phyloP scores from a whole-genome alignment of 2,797 vertebrate species.

The Echeneis naucrates region DNA sequence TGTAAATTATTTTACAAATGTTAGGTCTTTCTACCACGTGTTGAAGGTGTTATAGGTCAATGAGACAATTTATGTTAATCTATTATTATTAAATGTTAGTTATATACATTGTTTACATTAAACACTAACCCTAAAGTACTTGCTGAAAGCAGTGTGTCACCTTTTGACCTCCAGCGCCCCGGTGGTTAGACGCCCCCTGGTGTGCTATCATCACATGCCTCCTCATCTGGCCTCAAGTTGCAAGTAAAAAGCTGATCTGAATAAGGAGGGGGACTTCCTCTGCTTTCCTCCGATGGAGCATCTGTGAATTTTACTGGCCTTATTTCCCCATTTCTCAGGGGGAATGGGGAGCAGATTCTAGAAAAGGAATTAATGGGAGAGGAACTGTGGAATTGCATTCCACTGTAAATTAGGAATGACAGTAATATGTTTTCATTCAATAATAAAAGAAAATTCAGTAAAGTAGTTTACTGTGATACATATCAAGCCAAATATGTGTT shows the following conservation, averaged over 20 bases:
- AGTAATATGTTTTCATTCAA: conserved; percentile 67
- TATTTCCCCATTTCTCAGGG: conserved; percentile 52
- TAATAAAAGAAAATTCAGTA: conserved; percentile 57
- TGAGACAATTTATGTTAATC: not conserved
- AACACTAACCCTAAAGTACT: not conserved
- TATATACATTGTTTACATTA: not conserved
- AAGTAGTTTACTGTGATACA: conserved; percentile 55
- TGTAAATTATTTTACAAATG: not conserved
- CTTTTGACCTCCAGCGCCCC: not conserved
- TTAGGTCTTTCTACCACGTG: not conserved
- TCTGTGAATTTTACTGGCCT: conserved; percentile 64
- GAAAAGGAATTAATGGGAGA: conserved; percentile 57
- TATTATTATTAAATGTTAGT: not conserved
- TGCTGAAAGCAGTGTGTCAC: not conserved
- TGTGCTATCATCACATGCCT: conserved; percentile 28
- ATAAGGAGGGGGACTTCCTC: conserved; percentile 42
- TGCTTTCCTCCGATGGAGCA: conserved; percentile 54
- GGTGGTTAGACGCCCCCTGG: conserved; percentile 11
- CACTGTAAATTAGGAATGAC: conserved; percentile 64
- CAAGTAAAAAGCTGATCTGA: conserved; percentile 55
- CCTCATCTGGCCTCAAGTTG: conserved; percentile 25
- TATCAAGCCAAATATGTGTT: conserved; percentile 28
- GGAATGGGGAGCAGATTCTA: conserved; percentile 42
- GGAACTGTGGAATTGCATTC: conserved; percentile 37
- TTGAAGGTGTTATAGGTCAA: not conserved